Percentiles rank a stretch among this genome's conserved stretches.
These are phyloP conservation scores for Aptenodytes forsteri DNA, from an alignment of 2,113 vertebrate species.

Conservation along the genomic window DNA sequence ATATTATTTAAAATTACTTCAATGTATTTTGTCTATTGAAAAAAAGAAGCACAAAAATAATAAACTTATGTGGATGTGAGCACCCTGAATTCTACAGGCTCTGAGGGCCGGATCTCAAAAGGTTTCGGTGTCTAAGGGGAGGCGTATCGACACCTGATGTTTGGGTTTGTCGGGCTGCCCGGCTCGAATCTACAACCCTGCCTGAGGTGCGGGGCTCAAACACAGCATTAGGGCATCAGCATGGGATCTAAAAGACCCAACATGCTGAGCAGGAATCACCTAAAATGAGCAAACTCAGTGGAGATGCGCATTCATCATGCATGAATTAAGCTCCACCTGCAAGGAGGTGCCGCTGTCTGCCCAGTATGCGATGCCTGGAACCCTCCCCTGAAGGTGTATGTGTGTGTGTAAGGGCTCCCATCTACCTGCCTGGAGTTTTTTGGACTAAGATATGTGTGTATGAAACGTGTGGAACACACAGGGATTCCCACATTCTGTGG, in stretches of 20 bases:
- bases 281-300: neutral
- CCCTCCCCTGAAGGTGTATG: neutral
- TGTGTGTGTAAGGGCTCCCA: neutral
- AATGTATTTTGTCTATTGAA: neutral
- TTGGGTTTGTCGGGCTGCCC: neutral
- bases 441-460: neutral
- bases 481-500: neutral
- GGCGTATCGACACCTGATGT: neutral
- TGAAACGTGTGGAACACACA: fast-evolving
- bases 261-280: neutral
- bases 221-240: neutral
- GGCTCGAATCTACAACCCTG: neutral
- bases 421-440: neutral
- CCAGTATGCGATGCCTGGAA: neutral
- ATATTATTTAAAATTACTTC: neutral
- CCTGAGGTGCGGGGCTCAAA: neutral
- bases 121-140: neutral
- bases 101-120: neutral
- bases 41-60: neutral
- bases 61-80: neutral
- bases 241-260: neutral
- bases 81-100: neutral
- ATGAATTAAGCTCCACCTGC: neutral
- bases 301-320: neutral
- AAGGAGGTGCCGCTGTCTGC: neutral